Evolutionary conservation across 2,888 invertebrate species (phyloP).

Genomic region (Melipona bicolor): DNA sequence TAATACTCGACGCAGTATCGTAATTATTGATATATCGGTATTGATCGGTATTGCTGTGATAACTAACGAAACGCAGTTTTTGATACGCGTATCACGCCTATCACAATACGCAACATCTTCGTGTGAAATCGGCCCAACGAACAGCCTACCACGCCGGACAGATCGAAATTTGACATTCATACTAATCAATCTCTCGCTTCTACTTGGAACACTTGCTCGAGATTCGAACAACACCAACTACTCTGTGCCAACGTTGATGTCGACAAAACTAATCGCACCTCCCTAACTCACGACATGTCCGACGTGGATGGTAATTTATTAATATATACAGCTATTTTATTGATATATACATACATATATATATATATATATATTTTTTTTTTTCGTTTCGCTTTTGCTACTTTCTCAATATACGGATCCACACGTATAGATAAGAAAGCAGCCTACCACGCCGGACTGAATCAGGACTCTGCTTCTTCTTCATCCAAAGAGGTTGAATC

Average conservation of each 20-base stretch:
- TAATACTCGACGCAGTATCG: too few species aligned
- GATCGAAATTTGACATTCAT: constrained; percentile 71
- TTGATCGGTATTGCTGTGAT: too few species aligned
- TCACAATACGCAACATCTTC: too few species aligned
- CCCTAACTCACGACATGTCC: constrained; percentile 44
- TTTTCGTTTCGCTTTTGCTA: constrained; percentile 29
- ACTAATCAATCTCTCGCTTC: constrained; percentile 10
- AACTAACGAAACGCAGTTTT: too few species aligned
- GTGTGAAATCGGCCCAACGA: constrained; percentile 72
- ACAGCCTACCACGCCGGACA: constrained; percentile 73
- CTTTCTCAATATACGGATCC: neutral
- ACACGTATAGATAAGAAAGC: constrained; percentile 23
- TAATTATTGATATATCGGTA: too few species aligned
- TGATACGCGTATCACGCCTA: too few species aligned
- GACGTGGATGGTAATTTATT: constrained; percentile 58
- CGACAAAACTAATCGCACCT: constrained; percentile 81
- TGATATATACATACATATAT: too few species aligned
- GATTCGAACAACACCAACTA: constrained; percentile 7
- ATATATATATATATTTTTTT: too few species aligned
- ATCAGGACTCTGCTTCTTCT: constrained; percentile 8
- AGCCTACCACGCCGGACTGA: constrained; percentile 61
- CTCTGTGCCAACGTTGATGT: constrained; percentile 13
- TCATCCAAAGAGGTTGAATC: constrained; percentile 6
- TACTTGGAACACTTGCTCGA: constrained; percentile 16
- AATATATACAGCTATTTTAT: neutral